A percentile compares a stretch with the other conserved stretches of the same genome.
phyloP scores from a whole-genome alignment of 2,113 vertebrate species.

The Eonycteris spelaea region DNA sequence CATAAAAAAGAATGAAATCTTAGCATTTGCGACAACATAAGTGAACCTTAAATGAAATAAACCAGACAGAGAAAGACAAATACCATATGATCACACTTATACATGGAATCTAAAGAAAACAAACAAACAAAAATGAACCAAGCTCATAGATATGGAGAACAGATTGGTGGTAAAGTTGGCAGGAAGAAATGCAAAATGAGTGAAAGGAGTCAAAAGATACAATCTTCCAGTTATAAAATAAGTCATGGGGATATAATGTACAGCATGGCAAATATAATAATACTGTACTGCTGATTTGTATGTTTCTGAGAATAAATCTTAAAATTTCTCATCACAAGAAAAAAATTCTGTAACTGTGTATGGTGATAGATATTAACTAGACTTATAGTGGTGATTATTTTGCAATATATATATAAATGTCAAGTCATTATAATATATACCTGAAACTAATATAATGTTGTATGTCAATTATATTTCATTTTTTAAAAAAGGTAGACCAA shows the following conservation, averaged over 20 bases:
- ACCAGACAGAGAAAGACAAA: not conserved
- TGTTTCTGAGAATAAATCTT: not conserved
- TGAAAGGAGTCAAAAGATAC: not conserved
- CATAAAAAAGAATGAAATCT: not conserved
- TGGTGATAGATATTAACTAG: not conserved
- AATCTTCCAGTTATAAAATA: not conserved
- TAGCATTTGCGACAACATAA: not conserved
- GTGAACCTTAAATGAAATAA: not conserved
- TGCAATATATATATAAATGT: not conserved
- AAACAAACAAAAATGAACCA: not conserved
- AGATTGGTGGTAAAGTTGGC: not conserved
- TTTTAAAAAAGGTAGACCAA: not conserved
- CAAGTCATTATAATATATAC: not conserved
- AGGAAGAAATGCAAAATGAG: not conserved
- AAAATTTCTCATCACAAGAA: not conserved
- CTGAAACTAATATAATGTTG: not conserved
- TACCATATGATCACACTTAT: not conserved
- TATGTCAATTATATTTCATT: not conserved
- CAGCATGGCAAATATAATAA: not conserved
- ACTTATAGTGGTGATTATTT: not conserved
- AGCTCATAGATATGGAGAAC: not conserved
- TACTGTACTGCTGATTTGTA: not conserved
- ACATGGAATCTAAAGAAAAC: not conserved
- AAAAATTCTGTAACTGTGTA: not conserved
- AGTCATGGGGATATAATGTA: not conserved